These are phyloP conservation scores for Oedothorax gibbosus DNA, from an alignment of 1,140 invertebrate genomes.

Conservation along the genomic window DNA sequence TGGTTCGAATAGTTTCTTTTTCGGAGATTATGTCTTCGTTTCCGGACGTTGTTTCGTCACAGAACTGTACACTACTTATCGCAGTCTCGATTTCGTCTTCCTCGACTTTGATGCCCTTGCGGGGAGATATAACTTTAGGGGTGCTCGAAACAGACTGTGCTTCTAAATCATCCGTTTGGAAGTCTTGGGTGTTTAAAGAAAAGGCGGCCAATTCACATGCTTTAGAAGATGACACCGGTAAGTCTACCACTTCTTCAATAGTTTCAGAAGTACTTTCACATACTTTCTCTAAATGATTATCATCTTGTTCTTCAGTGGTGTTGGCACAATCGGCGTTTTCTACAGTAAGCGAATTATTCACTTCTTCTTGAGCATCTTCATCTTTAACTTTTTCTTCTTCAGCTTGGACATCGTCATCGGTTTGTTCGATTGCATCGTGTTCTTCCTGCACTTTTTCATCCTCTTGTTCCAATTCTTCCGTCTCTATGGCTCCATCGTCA, in stretches of 20 bases:
- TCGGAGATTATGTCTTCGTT: background rate
- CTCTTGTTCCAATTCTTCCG: background rate
- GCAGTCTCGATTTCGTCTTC: slow-evolving; percentile 54
- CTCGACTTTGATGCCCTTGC: slow-evolving; percentile 47
- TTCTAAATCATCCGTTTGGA: background rate
- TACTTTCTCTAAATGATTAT: too few relatives aligned
- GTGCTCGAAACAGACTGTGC: background rate
- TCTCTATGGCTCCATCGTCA: background rate
- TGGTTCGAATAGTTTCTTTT: background rate
- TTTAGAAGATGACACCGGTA: background rate
- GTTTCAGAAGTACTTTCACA: too few relatives aligned
- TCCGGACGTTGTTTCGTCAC: slow-evolving; percentile 13
- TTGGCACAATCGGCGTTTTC: background rate
- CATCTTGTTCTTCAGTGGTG: too few relatives aligned
- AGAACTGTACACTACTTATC: slow-evolving; percentile 23
- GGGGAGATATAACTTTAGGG: slow-evolving; percentile 29
- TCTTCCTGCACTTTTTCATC: background rate
- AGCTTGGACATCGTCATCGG: background rate
- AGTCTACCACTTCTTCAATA: background rate
- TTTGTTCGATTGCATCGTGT: background rate
- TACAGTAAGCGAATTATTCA: background rate
- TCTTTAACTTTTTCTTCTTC: background rate
- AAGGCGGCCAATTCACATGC: background rate
- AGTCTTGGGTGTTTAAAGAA: background rate
- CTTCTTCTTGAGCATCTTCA: slow-evolving; percentile 1